Evolutionary conservation across 1,140 invertebrate genomes (phyloP), one percentile per base, ranked within the genome.

Genomic region (Polyergus mexicanus): DNA sequence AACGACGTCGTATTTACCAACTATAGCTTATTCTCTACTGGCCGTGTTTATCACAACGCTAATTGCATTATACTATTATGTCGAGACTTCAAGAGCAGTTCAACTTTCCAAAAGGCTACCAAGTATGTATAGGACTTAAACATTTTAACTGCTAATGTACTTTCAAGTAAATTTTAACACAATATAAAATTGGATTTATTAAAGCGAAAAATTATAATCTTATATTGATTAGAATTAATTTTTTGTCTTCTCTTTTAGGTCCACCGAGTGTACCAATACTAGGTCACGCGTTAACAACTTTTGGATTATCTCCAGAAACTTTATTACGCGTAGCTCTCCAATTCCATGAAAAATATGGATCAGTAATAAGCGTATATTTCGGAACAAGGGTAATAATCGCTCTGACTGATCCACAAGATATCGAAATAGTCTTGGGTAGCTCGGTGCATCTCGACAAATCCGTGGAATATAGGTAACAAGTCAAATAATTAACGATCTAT

Each of bases 361-460:
- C 94, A 25, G 96, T 97, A 0, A 90, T 96, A 4, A 95, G 96
- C 69, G 95, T 94, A 7, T 97, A 97, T 95, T 84, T 97, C 1
- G 97, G 97, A 11, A 94, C 95, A 0, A 96, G 96, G 80, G 92
- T 97, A n/a, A 13, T 97, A 0, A 94, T 97, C 16, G 96, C 97
- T 83, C 89, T 98, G 0, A 92, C 93, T 0, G 96, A 97, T 91
- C 96, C 97, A 5, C 92, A 95, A 16, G 97, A 98, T 88, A 93
- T 97, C 6, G 97, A 98, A 94, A 93, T 97, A 13, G 97, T 97
- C 68, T 94, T 97, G 0, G 96, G 96, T 74, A 97, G 97, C 83
- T 93, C 96, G 44, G 96, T 97, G 74, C 97, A 99, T 90, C 96
- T 99, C 35, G 97, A 98, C 83, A 99, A 99, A 92, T 95, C 97